These are phyloP conservation scores for Oscheius sp. DNA, from an alignment of 2,888 invertebrate species.

Conservation along the genomic window DNA sequence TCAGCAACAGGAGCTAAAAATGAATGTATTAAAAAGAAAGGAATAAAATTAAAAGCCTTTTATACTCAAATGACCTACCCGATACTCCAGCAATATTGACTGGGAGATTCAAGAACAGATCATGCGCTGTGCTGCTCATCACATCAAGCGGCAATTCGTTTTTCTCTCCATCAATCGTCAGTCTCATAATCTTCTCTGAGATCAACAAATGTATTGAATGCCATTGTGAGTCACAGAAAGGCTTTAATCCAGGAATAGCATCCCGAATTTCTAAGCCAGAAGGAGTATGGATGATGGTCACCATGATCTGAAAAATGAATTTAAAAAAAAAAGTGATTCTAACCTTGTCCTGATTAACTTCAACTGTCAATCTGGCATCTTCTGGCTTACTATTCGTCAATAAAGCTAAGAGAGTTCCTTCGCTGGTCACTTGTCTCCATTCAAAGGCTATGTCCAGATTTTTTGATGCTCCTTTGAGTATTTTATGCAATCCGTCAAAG, in stretches of 20 bases:
- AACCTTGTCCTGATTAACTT: conserved; percentile 34
- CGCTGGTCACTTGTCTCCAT: conserved; percentile 33
- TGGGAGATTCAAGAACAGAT: conserved; percentile 47
- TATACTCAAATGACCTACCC: conserved; percentile 20
- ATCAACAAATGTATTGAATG: conserved; percentile 50
- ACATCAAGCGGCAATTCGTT: conserved; percentile 35
- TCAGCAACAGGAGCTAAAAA: conserved; percentile 37
- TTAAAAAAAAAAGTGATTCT: not conserved
- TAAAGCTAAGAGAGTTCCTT: conserved; percentile 43
- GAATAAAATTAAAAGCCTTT: not conserved
- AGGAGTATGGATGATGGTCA: conserved; percentile 34
- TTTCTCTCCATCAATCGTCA: conserved; percentile 33
- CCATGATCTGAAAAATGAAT: conserved; percentile 21
- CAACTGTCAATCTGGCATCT: conserved; percentile 32
- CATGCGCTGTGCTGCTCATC: conserved; percentile 32
- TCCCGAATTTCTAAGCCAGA: conserved; percentile 35
- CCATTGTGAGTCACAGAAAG: conserved; percentile 60
- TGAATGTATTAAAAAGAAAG: not conserved
- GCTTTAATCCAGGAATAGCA: conserved; percentile 33
- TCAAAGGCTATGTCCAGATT: conserved; percentile 37
- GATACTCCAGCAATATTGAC: conserved; percentile 55
- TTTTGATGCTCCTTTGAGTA: not conserved
- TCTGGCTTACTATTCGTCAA: conserved; percentile 37
- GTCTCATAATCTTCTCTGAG: conserved; percentile 25
- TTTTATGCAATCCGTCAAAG: conserved; percentile 42